phyloP scores from a whole-genome alignment of 2,113 vertebrate species.

The Trachemys scripta region DNA sequence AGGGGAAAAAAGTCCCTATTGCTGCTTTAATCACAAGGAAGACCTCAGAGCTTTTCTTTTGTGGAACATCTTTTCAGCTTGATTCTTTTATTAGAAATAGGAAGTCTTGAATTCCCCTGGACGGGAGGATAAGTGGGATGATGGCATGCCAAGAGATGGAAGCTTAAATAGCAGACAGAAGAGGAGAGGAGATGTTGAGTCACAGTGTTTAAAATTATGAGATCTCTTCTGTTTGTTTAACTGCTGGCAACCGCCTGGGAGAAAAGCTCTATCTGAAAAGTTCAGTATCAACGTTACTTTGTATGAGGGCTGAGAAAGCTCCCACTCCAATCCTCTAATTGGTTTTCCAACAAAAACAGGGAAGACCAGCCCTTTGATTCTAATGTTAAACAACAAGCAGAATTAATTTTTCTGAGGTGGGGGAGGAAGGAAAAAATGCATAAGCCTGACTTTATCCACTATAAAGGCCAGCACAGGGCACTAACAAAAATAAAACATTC shows the following conservation, averaged over 20 bases:
- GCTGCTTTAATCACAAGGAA: neutral
- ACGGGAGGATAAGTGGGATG: slow-evolving; percentile 3
- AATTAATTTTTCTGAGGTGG: neutral
- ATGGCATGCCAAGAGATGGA: neutral
- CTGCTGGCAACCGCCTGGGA: neutral
- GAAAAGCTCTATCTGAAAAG: neutral
- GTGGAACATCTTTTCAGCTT: slow-evolving; percentile 9
- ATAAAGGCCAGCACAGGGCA: neutral
- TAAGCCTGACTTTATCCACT: neutral
- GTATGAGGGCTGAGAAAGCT: neutral
- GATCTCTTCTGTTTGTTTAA: neutral
- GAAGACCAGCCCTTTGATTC: neutral
- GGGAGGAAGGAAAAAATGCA: neutral
- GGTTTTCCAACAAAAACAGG: neutral
- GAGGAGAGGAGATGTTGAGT: neutral
- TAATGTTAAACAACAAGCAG: slow-evolving; percentile 2
- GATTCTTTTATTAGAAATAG: neutral
- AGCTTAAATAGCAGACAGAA: neutral
- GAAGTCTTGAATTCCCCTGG: neutral
- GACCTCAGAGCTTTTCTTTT: neutral
- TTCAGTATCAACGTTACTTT: neutral
- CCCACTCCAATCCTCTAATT: neutral
- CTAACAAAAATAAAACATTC: neutral
- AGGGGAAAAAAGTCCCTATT: neutral
- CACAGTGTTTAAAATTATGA: neutral